phyloP scores from a whole-genome alignment of 2,888 invertebrate species.

The Sericinus montela region DNA sequence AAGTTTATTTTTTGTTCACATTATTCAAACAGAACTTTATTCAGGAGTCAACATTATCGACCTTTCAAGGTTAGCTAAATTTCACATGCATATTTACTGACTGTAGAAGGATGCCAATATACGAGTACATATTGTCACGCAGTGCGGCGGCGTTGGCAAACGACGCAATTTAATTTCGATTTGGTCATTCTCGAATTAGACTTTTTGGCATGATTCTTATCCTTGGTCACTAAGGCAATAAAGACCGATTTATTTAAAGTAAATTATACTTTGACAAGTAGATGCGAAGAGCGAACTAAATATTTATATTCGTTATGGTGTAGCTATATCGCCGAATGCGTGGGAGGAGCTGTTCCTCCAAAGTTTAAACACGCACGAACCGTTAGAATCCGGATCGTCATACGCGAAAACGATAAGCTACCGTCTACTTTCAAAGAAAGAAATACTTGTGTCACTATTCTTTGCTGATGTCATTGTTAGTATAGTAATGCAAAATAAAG shows the following conservation, averaged over 20 bases:
- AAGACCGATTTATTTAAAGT: constrained; percentile 26
- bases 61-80: constrained; percentile 12
- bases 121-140: constrained; percentile 6
- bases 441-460: constrained; percentile 3
- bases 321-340: constrained; percentile 42
- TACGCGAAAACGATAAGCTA: constrained; percentile 7
- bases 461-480: constrained; percentile 58
- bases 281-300: constrained; percentile 35
- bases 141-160: constrained; percentile 31
- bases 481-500: constrained; percentile 51
- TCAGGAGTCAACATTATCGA: constrained; percentile 10
- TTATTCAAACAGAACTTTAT: constrained; percentile 12
- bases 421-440: constrained; percentile 13
- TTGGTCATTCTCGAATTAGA: constrained; percentile 27
- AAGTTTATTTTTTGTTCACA: too few relatives aligned
- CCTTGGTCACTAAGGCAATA: constrained; percentile 24
- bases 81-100: constrained; percentile 10
- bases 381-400: constrained; percentile 27
- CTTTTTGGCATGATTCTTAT: constrained; percentile 30
- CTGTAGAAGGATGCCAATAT: constrained; percentile 20
- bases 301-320: constrained; percentile 31
- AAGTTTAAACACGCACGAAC: constrained; percentile 24
- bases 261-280: constrained; percentile 33
- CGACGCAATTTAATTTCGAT: constrained; percentile 21
- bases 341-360: constrained; percentile 35